A percentile compares a stretch with the other conserved stretches of the same genome.
phyloP scores from a whole-genome alignment of 2,113 vertebrate genomes.

The Vombatus ursinus region DNA sequence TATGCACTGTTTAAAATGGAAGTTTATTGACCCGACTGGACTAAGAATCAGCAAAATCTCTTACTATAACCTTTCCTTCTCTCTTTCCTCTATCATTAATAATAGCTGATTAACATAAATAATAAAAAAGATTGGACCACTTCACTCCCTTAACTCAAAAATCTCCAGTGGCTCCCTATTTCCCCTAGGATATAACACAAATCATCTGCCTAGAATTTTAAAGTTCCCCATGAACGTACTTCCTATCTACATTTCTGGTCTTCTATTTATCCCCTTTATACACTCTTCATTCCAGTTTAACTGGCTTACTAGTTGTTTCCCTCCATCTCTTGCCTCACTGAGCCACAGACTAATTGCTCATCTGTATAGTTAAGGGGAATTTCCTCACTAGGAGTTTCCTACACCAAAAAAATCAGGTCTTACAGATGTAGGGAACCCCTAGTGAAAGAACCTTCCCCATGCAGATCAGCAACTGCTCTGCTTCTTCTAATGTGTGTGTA shows the following conservation, averaged over 20 bases:
- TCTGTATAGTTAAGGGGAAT: neutral
- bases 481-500: neutral
- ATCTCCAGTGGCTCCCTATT: neutral
- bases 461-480: neutral
- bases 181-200: neutral
- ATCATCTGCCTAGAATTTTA: neutral
- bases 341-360: neutral
- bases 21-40: constrained; percentile 10
- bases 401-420: neutral
- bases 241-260: neutral
- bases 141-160: neutral
- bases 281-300: neutral
- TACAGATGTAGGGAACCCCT: neutral
- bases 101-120: neutral
- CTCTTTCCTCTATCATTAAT: constrained; percentile 28
- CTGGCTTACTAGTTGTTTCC: neutral
- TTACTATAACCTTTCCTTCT: constrained; percentile 1
- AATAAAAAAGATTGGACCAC: neutral
- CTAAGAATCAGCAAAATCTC: constrained; percentile 23
- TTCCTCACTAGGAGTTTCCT: neutral
- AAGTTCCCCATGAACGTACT: neutral
- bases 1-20: constrained; percentile 13
- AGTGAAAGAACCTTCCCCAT: neutral
- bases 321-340: neutral
- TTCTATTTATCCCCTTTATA: neutral